Evolutionary conservation across 2,113 vertebrate genomes (phyloP).

Genomic region (Trematocara unimaculatum): DNA sequence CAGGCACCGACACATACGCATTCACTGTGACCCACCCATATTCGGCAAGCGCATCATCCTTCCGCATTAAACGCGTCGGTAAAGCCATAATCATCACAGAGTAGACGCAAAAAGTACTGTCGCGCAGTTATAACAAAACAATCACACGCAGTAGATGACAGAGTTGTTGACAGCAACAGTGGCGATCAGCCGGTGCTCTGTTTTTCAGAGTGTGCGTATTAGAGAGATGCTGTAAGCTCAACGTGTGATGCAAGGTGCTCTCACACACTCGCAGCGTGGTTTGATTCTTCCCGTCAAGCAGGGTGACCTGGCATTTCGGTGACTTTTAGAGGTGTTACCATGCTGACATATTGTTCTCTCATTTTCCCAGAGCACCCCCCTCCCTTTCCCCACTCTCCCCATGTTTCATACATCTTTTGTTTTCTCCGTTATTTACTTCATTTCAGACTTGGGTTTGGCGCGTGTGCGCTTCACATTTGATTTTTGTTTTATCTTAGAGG

Average conservation of each 20-base stretch:
- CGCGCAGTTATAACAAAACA: constrained; percentile 19
- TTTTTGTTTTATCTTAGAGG: not conserved
- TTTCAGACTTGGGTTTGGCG: not conserved
- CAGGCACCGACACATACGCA: not conserved
- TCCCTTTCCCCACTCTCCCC: not conserved
- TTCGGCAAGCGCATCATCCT: not conserved
- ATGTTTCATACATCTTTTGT: constrained; percentile 3
- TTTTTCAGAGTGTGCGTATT: not conserved
- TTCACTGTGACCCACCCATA: not conserved
- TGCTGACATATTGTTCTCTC: constrained; percentile 58
- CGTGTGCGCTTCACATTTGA: not conserved
- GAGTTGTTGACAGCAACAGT: constrained; percentile 7
- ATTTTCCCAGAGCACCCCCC: constrained; percentile 22
- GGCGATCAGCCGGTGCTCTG: not conserved
- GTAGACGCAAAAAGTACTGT: not conserved
- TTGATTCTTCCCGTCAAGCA: constrained; percentile 61
- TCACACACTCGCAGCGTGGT: constrained; percentile 30
- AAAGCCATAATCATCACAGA: constrained; percentile 55
- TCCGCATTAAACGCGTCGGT: constrained; percentile 48
- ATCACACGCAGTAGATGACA: constrained; percentile 23
- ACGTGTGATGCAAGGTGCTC: constrained; percentile 42
- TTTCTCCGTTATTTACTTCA: constrained; percentile 13
- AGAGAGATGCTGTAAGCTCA: constrained; percentile 34
- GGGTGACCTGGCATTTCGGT: constrained; percentile 76
- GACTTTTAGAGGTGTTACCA: constrained; percentile 76